These are phyloP conservation scores for Phrynosoma blainvillii DNA, from an alignment of 2,113 vertebrate species.

Conservation along the genomic window DNA sequence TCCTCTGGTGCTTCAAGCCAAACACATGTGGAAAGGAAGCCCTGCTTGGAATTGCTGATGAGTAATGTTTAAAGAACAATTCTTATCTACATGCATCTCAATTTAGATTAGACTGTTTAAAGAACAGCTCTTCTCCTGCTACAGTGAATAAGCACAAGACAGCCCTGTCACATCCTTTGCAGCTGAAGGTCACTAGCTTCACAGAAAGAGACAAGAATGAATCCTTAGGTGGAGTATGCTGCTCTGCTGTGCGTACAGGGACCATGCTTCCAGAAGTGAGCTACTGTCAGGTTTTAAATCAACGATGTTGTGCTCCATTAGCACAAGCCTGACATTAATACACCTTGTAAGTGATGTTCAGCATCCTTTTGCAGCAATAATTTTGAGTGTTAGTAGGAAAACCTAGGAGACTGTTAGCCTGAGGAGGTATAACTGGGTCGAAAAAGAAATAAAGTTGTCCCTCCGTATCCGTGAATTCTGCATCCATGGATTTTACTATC, in stretches of 20 bases:
- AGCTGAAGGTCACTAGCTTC: not conserved
- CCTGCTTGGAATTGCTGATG: not conserved
- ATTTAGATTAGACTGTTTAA: rapidly evolving
- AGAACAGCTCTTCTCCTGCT: not conserved
- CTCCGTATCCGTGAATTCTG: too few relatives aligned
- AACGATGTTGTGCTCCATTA: not conserved
- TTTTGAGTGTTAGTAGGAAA: not conserved
- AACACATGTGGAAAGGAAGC: not conserved
- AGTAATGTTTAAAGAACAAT: rapidly evolving
- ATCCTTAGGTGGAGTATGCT: rapidly evolving
- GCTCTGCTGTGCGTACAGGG: rapidly evolving
- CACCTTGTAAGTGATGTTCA: not conserved
- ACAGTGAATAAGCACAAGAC: not conserved
- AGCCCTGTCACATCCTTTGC: not conserved
- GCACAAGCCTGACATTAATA: not conserved
- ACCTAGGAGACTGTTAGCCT: not conserved
- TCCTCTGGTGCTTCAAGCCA: not conserved
- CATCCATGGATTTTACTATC: too few relatives aligned
- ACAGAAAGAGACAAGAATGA: not conserved
- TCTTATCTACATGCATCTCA: constrained; percentile 8
- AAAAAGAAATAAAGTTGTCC: not conserved
- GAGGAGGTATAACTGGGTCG: not conserved
- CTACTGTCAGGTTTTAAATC: constrained; percentile 25
- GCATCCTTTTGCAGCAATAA: rapidly evolving
- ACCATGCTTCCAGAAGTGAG: not conserved